A percentile compares a stretch with the other conserved stretches of the same genome.
These are phyloP conservation scores for Microtus oregoni DNA, from an alignment of 2,113 vertebrate species.

Conservation along the genomic window DNA sequence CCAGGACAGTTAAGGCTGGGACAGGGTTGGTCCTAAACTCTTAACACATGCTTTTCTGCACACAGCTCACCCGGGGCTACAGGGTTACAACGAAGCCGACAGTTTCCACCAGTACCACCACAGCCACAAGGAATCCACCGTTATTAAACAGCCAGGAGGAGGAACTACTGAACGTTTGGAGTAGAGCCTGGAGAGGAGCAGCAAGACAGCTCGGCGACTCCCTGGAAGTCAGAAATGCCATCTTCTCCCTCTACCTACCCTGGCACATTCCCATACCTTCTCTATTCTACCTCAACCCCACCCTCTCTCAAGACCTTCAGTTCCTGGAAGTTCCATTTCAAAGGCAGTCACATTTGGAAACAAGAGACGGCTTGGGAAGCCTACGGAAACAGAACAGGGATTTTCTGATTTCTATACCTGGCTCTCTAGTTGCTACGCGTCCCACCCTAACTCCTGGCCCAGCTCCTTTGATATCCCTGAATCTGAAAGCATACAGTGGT, in stretches of 20 bases:
- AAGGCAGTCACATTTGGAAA: neutral
- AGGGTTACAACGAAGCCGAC: neutral
- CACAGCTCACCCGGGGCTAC: neutral
- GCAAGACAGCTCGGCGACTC: neutral
- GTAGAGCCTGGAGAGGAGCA: neutral
- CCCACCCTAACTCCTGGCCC: neutral
- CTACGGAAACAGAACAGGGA: neutral
- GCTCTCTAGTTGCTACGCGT: neutral
- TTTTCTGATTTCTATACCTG: neutral
- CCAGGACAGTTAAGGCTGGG: neutral
- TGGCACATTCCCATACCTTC: neutral
- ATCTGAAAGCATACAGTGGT: neutral
- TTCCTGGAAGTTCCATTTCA: neutral
- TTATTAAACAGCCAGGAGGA: neutral
- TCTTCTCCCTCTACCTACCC: neutral
- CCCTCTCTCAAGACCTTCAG: neutral
- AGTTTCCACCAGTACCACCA: neutral
- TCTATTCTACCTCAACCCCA: neutral
- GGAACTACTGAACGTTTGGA: neutral
- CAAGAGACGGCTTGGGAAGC: neutral
- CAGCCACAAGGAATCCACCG: neutral
- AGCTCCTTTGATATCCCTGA: neutral
- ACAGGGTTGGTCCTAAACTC: neutral
- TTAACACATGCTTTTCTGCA: neutral
- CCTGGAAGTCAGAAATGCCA: too few species aligned